phyloP scores from a whole-genome alignment of 2,797 vertebrate species.

The Siniperca undulata region DNA sequence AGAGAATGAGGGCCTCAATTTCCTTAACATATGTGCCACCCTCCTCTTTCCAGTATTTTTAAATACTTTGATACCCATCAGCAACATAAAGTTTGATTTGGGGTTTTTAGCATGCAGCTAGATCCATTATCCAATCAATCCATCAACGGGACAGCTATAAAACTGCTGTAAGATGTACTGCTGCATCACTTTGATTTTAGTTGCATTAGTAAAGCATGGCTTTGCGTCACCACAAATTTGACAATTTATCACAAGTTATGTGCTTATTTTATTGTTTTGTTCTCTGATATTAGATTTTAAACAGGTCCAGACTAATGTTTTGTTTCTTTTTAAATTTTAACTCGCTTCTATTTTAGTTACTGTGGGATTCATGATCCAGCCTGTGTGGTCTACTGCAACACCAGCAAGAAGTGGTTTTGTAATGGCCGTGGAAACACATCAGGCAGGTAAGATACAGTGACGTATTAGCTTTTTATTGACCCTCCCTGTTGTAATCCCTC shows the following conservation, averaged over 20 bases:
- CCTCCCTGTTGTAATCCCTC: background rate
- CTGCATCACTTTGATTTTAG: background rate
- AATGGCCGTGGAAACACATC: constrained; percentile 97
- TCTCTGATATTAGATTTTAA: background rate
- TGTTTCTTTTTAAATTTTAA: background rate
- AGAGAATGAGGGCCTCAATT: background rate
- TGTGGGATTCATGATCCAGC: constrained; percentile 98
- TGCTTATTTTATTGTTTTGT: background rate
- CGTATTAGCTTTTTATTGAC: background rate
- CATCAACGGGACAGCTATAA: background rate
- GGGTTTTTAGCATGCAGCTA: too few relatives aligned
- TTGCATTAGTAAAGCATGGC: background rate
- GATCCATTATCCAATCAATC: too few relatives aligned
- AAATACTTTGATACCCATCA: background rate
- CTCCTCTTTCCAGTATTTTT: too few relatives aligned
- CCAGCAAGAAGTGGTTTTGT: constrained; percentile 99
- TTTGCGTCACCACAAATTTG: background rate
- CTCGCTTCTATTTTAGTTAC: constrained; percentile 85
- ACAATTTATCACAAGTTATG: background rate
- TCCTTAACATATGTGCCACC: too few relatives aligned
- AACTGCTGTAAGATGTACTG: background rate
- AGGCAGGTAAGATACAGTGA: constrained; percentile 87
- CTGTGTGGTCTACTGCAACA: constrained; percentile 98
- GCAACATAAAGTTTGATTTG: too few relatives aligned
- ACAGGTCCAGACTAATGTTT: background rate